Base-by-base conservation (phyloP, 2,113 vertebrate species). In the Hemiprocne comata region DNA sequence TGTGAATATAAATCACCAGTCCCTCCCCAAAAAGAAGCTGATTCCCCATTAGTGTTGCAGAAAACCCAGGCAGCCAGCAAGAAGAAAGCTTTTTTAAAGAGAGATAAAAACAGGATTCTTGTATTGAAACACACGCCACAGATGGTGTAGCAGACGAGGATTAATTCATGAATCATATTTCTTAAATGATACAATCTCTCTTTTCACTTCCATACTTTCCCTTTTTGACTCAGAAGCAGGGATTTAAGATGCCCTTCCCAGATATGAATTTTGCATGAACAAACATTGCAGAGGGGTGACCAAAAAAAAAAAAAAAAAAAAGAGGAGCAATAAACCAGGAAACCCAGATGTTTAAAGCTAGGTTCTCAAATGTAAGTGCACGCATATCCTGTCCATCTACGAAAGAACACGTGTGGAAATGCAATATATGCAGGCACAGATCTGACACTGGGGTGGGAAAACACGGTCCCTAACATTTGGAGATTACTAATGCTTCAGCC, bases 121-220 rank as follows among this genome's bases (percentile, higher is more conserved):
- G 79, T 96, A 96, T 95, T 84, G 93, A 92, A 94, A 94, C 96
- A 94, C 95, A 91, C 2, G 58, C 92, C 88, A 94, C 96, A 97
- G 96, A 97, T 97, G 96, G 96, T 94, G 93, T 78, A 93, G 94
- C 95, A 97, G 97, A 97, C 91, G 91, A 97, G 90, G 96, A 96
- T 95, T 96, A 96, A 97, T 97, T 96, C 96, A 97, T 95, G 94
- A 95, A 96, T 96, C 93, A 95, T 94, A 93, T 95, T 96, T 94
- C 95, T 95, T 93, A 91, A 95, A 92, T 33, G 89, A 97, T 95
- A 95, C 82, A 82, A 93, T 96, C 95, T 96, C 94, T 95, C 86
- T 93, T 93, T 97, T 94, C 93, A 90, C 94, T 95, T 95, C 87
- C 92, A 93, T 86, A 31, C 91, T 95, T 95, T 95, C 90, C 93